These are phyloP conservation scores for Glandiceps talaboti DNA, from an alignment of 53 echinoderm and acorn worm species.

Conservation along the genomic window DNA sequence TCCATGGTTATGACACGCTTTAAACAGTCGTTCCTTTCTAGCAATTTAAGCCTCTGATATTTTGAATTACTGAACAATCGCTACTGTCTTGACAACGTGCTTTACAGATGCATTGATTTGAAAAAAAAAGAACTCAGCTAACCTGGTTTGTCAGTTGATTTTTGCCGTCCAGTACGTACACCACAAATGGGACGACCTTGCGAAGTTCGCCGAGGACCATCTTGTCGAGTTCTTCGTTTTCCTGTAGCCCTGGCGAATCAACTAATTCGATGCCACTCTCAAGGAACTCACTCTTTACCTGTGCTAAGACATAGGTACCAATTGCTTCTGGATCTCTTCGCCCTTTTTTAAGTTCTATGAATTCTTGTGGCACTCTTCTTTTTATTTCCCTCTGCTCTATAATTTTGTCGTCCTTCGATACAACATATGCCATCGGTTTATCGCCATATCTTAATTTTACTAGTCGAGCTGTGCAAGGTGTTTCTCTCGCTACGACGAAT, in stretches of 20 bases:
- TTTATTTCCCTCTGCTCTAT: background rate
- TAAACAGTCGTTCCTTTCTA: too few species aligned
- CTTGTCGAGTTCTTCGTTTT: background rate
- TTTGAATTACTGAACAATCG: too few species aligned
- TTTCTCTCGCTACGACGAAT: background rate
- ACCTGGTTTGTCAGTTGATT: background rate
- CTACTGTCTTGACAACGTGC: too few species aligned
- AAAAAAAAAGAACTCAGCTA: too few species aligned
- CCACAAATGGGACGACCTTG: background rate
- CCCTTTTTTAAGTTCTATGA: background rate
- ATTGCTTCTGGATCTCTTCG: background rate
- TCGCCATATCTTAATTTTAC: background rate
- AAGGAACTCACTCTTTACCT: background rate
- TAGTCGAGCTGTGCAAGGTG: background rate
- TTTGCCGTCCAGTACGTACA: background rate
- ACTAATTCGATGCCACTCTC: background rate
- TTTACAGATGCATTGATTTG: too few species aligned
- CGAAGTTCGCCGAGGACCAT: background rate
- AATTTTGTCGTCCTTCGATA: background rate
- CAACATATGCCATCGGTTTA: background rate
- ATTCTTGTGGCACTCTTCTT: background rate
- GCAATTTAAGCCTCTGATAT: too few species aligned
- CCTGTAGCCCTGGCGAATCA: background rate
- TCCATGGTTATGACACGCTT: too few species aligned
- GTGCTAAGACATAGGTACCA: background rate